Base-by-base conservation (phyloP, 2,888 invertebrate genomes). In the Ganaspis brasiliensis region DNA sequence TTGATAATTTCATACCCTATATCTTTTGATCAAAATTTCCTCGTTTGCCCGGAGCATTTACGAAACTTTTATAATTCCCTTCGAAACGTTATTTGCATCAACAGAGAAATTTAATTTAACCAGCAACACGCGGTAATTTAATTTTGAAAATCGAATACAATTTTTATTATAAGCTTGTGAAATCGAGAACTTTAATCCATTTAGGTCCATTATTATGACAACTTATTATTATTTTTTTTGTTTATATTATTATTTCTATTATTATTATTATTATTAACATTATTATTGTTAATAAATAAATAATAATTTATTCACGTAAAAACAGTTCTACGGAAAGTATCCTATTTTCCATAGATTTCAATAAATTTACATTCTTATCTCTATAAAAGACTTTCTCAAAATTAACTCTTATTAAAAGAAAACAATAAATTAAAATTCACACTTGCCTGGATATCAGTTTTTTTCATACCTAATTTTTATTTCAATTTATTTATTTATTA, bases 141-240 rank as follows among this genome's bases (percentile, higher is more conserved):
- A 59, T 35, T 59, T 16, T 31, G 59, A 59, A 59, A 14, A 59
- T 59, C 31, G 16, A 59, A 59, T 35, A 9, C 31, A 59, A 35
- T 61, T 61, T 19, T 19, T 37, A 12, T 31, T 31, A 4, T 31
- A 31, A 31, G 31, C 2, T 6, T 31, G 2, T 31, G 31, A 31
- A 4, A 16, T 37, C 10, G 2, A 26, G 31, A 31, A 31, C n/a
- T n/a, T n/a, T n/a, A n/a, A n/a, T n/a, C n/a, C n/a, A n/a, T n/a
- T n/a, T n/a, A n/a, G n/a, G n/a, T n/a, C n/a, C n/a, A n/a, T n/a
- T n/a, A n/a, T n/a, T n/a, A n/a, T n/a, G n/a, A n/a, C n/a, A n/a
- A n/a, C n/a, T n/a, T n/a, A n/a, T n/a, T n/a, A n/a, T n/a, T n/a
- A n/a, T n/a, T n/a, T n/a, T n/a, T n/a, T n/a, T n/a, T n/a, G n/a